Evolutionary conservation across 2,113 vertebrate genomes (phyloP), one percentile per base, ranked within the genome.

Genomic region (Xerus inauris): DNA sequence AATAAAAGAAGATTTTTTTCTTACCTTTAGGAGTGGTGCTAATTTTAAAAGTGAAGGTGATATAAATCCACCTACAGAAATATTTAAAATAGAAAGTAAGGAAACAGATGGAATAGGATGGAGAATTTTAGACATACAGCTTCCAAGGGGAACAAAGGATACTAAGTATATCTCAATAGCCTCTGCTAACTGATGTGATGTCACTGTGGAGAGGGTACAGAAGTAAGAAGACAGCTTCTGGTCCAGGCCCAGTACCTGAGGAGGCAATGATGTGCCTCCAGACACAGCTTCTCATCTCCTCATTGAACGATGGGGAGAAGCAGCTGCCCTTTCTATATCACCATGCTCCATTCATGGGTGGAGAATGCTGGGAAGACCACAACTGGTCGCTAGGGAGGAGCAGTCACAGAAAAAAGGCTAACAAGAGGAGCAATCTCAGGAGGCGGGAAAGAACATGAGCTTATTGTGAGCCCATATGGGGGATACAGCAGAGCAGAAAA

Each of bases 11-110:
- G 47, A n/a, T 91, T 73, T 95, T 86, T 71, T 92, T 42, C 91
- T 71, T 92, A 91, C 89, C 69, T 95, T 93, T 84, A 85, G 49
- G 73, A 96, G 89, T 73, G 35, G 47, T 91, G 62, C 95, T 96
- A 87, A 95, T 97, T 96, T 97, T 97, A 97, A 97, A 97, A 97
- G 88, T 76, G 59, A 97, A 89, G 83, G 83, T 96, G 93, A 96
- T 96, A 93, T 75, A 96, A 91, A 95, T 77, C 97, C 94, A 97
- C 97, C 97, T 96, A 96, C 97, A 91, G 93, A 64, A 97, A 89
- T 73, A 95, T 80, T 95, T 92, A 95, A 97, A 97, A 97, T 97
- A 96, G 96, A 96, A 96, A 89, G 57, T 64, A 89, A 91, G 51
- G 87, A 45, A 92, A 79, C 26, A 94, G 80, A 69, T 80, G 75